Base-by-base conservation (phyloP, 1,140 invertebrate genomes). In the Drosophila repletoides region DNA sequence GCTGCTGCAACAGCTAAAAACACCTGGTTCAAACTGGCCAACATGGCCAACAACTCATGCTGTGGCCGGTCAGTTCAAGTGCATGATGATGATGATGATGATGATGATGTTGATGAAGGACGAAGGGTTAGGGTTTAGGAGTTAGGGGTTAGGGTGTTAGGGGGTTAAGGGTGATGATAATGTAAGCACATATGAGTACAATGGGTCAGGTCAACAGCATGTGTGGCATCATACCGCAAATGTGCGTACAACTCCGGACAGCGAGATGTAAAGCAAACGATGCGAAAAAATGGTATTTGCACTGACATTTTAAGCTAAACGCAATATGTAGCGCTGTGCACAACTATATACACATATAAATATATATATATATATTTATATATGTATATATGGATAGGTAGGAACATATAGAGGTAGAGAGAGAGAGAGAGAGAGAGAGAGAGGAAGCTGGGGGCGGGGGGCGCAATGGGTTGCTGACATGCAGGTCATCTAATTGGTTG, bases 401-500 rank as follows among this genome's bases (percentile, higher is more conserved):
- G 9, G 21, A n/a, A n/a, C n/a, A n/a, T n/a, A n/a, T n/a, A n/a
- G n/a, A n/a, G n/a, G n/a, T n/a, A n/a, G n/a, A n/a, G 12, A 6
- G 10, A 2, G 12, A n/a, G 12, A 28, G 15, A 24, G 46, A n/a
- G 19, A n/a, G 28, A n/a, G 12, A 6, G 10, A 2, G 12, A n/a
- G 12, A 28, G 15, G 29, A 41, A n/a, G 19, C 9, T 5, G 28
- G 17, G 14, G 10, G 17, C n/a, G 15, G 26, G 43, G 45, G 29
- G 24, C 38, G 49, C 12, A 45, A 5, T 14, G 6, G 10, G 48
- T 34, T 43, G 59, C 49, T 64, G 66, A 69, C 56, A 69, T 69
- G 59, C 66, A 69, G 77, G 59, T 77, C 77, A 83, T 72, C 79
- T 83, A 83, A 83, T 83, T 83, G 77, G 77, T 74, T 70, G 72